Conservation (phyloP, 2,113 vertebrate species). For the Condylura cristata region DNA sequence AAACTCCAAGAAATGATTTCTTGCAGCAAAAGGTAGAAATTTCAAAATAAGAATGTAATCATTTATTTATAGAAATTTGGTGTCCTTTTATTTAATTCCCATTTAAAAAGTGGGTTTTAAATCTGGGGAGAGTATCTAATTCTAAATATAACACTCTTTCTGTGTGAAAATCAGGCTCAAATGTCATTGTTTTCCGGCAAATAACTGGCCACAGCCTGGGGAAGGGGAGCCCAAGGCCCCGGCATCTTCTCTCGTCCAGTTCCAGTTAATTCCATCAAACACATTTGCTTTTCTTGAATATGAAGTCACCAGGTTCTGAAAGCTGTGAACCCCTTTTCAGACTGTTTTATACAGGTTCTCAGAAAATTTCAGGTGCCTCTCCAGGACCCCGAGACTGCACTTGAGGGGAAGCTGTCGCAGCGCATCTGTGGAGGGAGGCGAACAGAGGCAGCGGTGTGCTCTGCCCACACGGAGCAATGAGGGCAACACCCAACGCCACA, state of each 20-base stretch:
- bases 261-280: constrained; percentile 34
- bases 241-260: not conserved
- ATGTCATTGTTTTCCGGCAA: constrained; percentile 8
- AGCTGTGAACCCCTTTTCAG: constrained; percentile 30
- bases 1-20: constrained; percentile 27
- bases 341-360: not conserved
- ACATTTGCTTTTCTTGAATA: not conserved
- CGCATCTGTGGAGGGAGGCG: not conserved
- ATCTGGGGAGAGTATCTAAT: not conserved
- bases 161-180: constrained; percentile 14
- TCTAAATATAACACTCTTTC: not conserved
- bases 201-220: not conserved
- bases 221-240: not conserved
- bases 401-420: not conserved
- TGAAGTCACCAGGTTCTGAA: not conserved
- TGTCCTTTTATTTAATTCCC: not conserved
- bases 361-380: not conserved
- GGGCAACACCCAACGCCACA: not conserved
- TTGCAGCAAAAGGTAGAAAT: constrained; percentile 33
- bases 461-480: not conserved
- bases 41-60: constrained; percentile 11
- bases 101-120: constrained; percentile 34
- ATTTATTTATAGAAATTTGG: constrained; percentile 27
- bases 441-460: not conserved
- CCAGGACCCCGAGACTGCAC: not conserved